These are phyloP conservation scores for Spisula subtruncata DNA, from an alignment of 2,888 invertebrate species.

Conservation along the genomic window DNA sequence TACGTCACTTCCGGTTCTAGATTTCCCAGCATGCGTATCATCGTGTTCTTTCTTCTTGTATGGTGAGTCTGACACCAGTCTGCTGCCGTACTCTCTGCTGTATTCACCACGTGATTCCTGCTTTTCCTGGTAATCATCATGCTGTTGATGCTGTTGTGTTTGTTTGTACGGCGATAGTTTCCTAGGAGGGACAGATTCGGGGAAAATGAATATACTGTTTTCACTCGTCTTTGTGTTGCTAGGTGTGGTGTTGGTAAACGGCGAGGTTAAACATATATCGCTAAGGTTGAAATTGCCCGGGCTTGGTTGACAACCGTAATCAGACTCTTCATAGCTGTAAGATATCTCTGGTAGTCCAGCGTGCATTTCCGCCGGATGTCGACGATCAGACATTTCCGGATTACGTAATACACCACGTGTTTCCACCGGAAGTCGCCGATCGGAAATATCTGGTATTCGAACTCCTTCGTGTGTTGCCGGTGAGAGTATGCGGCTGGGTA, in stretches of 20 bases:
- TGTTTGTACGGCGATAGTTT: slow-evolving; percentile 59
- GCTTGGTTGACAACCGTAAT: slow-evolving; percentile 39
- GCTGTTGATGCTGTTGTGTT: neutral
- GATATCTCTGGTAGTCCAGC: neutral
- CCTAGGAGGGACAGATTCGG: slow-evolving; percentile 41
- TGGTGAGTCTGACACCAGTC: neutral
- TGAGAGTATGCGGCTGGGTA: neutral
- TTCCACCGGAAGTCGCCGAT: neutral
- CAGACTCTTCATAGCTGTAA: neutral
- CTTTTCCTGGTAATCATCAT: neutral
- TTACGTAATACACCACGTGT: neutral
- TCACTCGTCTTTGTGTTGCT: neutral
- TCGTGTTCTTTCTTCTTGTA: slow-evolving; percentile 26
- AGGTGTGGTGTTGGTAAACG: slow-evolving; percentile 53
- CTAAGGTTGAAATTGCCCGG: slow-evolving; percentile 61
- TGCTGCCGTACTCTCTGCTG: neutral
- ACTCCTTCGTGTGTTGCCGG: neutral
- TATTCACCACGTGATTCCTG: neutral
- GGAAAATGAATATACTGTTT: slow-evolving; percentile 55
- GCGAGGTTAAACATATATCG: slow-evolving; percentile 68
- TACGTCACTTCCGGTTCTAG: neutral
- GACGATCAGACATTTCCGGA: neutral
- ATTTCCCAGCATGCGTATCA: neutral
- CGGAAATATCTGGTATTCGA: neutral
- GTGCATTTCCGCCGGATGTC: neutral